Evolutionary conservation across 2,888 invertebrate genomes (phyloP), one percentile per base, ranked within the genome.

Genomic region (Campoplex capitator): DNA sequence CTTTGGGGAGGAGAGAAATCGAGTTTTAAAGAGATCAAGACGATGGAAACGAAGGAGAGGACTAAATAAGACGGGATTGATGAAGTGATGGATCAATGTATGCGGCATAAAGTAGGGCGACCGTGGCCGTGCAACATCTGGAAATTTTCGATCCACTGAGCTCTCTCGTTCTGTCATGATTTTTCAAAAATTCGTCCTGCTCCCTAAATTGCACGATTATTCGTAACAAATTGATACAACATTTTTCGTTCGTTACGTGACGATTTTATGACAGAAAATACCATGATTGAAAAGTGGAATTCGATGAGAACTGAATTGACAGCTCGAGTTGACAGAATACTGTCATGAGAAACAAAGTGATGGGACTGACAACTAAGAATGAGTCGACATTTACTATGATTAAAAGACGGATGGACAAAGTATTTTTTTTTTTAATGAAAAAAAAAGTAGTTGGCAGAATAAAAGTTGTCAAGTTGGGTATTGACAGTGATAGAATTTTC

Each of bases 61-160:
- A 23, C 6, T 23, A 62, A 68, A 42, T 62, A 76, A 45, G 18
- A 78, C n/a, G 51, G 74, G 35, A 51, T 74, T 38, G 65, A 85
- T 80, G 48, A 65, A 80, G 62, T 45, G 79, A 9, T 48, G 58
- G 56, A 78, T 65, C 76, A 58, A 51, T 35, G 73, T 58, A 48
- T 68, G 54, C 51, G 35, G 71, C 62, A 67, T 56, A 77, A 81
- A 67, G 54, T 8, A n/a, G 80, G 71, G 62, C 11, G 62, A 51
- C 45, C 74, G 48, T 62, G 76, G 77, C 86, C 89, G 88, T 87
- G 89, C 88, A 91, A 87, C 91, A 91, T 91, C 90, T 90, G 90
- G 87, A 88, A 91, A 89, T 90, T 89, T 91, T 88, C 83, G 79
- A 70, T 73, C 79, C 56, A 75, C 42, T 62, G 16, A 62, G 32